Conservation (phyloP, 64 coral and sea anemone genomes). For the Stichodactyla helianthus region DNA sequence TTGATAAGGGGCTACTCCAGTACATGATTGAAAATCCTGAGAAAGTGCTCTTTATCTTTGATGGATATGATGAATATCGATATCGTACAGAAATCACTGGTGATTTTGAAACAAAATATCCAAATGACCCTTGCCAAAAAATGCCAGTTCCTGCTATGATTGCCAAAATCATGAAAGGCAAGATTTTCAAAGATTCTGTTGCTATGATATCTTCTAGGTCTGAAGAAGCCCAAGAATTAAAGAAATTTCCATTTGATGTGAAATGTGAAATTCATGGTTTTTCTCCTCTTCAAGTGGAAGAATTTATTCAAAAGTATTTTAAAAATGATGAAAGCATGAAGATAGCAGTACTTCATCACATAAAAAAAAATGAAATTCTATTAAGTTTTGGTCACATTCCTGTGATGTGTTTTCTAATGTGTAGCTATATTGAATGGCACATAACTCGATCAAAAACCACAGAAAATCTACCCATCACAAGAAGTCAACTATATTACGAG, state of each 20-base stretch:
- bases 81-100: too few species aligned
- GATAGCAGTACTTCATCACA: neutral
- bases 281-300: neutral
- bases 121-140: too few species aligned
- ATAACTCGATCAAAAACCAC: neutral
- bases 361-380: conserved; percentile 6
- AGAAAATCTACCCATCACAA: neutral
- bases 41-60: too few species aligned
- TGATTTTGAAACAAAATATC: too few species aligned
- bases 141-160: neutral
- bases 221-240: neutral
- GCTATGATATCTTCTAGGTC: conserved; percentile 10
- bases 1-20: too few species aligned
- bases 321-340: conserved; percentile 7
- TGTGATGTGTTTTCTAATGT: conserved; percentile 15
- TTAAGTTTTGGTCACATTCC: conserved; percentile 20
- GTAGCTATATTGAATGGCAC: too few species aligned
- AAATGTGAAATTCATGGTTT: conserved; percentile 14
- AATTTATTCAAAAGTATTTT: conserved; percentile 8
- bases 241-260: neutral
- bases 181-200: conserved; percentile 8
- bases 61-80: too few species aligned
- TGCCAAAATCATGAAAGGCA: conserved; percentile 24
- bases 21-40: too few species aligned
- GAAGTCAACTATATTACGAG: conserved; percentile 17